These are phyloP conservation scores for Zeugodacus cucurbitae DNA, from an alignment of 1,140 invertebrate species.

Conservation along the genomic window DNA sequence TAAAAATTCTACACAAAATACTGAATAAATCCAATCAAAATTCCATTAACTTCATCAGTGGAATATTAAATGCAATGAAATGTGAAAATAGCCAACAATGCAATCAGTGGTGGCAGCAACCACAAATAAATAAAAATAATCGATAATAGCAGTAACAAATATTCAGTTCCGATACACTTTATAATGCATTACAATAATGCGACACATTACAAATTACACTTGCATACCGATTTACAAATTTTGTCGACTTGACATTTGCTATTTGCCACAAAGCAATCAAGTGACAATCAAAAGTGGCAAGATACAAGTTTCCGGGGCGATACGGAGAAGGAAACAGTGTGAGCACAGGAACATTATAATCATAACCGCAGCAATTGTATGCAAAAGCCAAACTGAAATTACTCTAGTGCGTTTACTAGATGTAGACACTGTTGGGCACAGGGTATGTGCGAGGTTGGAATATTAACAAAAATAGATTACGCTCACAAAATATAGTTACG, in stretches of 20 bases:
- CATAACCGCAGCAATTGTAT: conserved; percentile 7
- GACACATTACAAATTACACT: conserved; percentile 17
- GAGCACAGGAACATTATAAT: too few species aligned
- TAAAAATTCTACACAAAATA: neutral
- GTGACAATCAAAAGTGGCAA: neutral
- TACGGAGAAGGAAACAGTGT: too few species aligned
- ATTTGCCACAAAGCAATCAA: conserved; percentile 30
- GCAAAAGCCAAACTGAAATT: neutral
- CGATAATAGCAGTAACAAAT: neutral
- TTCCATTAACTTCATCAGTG: neutral
- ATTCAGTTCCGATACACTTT: neutral
- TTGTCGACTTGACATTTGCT: conserved; percentile 13
- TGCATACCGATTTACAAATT: conserved; percentile 23
- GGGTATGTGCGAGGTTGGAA: neutral
- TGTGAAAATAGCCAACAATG: neutral
- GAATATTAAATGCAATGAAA: neutral
- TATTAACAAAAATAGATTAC: neutral
- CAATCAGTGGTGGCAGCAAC: neutral
- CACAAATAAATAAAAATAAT: neutral
- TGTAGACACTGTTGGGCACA: neutral
- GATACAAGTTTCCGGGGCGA: too few species aligned
- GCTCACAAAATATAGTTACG: neutral
- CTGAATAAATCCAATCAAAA: neutral
- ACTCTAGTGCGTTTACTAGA: neutral
- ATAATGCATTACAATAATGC: neutral